These are phyloP conservation scores for Balaeniceps rex DNA, from an alignment of 2,113 vertebrate genomes.

Conservation along the genomic window DNA sequence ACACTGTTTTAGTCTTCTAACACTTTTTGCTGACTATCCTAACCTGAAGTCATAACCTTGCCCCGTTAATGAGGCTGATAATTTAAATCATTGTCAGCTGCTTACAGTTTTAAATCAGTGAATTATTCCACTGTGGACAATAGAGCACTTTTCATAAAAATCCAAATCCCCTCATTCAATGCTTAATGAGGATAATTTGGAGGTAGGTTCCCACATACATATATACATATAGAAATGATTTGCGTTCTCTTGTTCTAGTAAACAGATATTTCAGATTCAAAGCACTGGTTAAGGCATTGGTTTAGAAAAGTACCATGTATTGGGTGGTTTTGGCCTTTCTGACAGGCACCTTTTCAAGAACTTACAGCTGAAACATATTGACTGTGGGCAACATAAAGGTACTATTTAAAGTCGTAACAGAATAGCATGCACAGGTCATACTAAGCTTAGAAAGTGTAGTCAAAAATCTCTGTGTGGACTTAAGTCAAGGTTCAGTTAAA, in stretches of 20 bases:
- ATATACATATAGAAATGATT: not conserved
- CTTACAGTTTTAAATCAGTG: not conserved
- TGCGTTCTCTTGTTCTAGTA: not conserved
- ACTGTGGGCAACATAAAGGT: not conserved
- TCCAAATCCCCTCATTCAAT: not conserved
- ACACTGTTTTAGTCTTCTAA: not conserved
- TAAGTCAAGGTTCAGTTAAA: not conserved
- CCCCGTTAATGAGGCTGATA: not conserved
- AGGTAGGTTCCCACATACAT: not conserved
- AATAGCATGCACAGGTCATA: not conserved
- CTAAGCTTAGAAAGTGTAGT: not conserved
- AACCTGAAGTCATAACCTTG: not conserved
- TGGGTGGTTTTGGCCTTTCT: not conserved
- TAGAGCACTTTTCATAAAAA: not conserved
- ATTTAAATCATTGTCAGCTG: not conserved
- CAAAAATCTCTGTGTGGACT: not conserved
- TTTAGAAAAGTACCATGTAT: slow-evolving; percentile 13
- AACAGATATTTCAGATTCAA: slow-evolving; percentile 18
- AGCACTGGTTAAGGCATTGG: not conserved
- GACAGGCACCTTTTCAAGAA: slow-evolving; percentile 29
- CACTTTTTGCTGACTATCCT: not conserved
- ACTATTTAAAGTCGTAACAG: not conserved
- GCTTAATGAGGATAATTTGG: not conserved
- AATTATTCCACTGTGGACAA: not conserved
- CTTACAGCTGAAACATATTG: slow-evolving; percentile 20